Conservation (phyloP, 2,113 vertebrate genomes). For the Toxotes chatareus region DNA sequence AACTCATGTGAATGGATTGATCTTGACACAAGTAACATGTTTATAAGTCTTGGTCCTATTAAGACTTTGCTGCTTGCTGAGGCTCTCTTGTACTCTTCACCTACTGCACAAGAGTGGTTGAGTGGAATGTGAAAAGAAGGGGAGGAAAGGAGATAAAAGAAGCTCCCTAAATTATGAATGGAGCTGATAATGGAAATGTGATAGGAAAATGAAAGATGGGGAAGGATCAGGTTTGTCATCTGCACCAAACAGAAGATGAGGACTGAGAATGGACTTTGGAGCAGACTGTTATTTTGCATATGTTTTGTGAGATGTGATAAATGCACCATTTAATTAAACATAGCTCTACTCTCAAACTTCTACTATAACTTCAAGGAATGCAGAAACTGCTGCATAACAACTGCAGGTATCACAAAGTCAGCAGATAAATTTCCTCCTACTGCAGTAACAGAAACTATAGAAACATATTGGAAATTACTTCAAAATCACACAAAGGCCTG, state of each 20-base stretch:
- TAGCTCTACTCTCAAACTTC: slow-evolving; percentile 11
- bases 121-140: slow-evolving; percentile 17
- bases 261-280: neutral
- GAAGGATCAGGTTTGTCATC: slow-evolving; percentile 25
- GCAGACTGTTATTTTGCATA: neutral
- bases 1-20: slow-evolving; percentile 10
- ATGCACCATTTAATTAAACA: slow-evolving; percentile 22
- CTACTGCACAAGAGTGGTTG: neutral
- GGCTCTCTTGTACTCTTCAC: slow-evolving; percentile 1
- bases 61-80: slow-evolving; percentile 10
- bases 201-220: slow-evolving; percentile 53
- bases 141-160: slow-evolving; percentile 27
- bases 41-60: slow-evolving; percentile 6
- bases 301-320: slow-evolving; percentile 9
- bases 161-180: slow-evolving; percentile 58
- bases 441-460: neutral
- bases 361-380: slow-evolving; percentile 15
- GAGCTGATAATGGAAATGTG: slow-evolving; percentile 46
- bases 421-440: neutral
- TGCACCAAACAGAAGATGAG: slow-evolving; percentile 14
- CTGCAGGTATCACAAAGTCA: slow-evolving; percentile 27
- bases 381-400: neutral
- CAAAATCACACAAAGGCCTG: neutral
- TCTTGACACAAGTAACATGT: slow-evolving; percentile 9
- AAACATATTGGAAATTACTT: slow-evolving; percentile 12